Conservation (phyloP, 2,888 invertebrate species). For the Cephus spinipes region DNA sequence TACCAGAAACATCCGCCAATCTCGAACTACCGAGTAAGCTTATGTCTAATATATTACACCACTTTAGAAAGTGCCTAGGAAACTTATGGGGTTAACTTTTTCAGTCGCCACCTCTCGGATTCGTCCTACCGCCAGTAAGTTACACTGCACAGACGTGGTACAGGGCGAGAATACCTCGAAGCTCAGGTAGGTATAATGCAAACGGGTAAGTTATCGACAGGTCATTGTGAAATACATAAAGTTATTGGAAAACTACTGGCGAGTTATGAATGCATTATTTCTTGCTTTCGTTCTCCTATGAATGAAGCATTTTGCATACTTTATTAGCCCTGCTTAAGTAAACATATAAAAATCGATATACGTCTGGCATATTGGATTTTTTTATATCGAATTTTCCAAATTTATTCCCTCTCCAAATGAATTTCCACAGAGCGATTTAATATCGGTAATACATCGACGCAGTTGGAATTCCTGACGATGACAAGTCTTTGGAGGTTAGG, state of each 20-base stretch:
- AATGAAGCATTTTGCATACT: neutral
- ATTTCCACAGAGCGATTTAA: too few relatives aligned
- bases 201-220: neutral
- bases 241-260: neutral
- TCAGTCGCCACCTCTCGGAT: neutral
- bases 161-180: neutral
- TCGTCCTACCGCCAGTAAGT: neutral
- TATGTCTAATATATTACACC: neutral
- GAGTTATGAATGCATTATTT: neutral
- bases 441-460: too few relatives aligned
- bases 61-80: neutral
- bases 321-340: too few relatives aligned
- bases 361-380: too few relatives aligned
- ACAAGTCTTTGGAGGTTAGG: too few relatives aligned
- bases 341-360: too few relatives aligned
- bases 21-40: neutral
- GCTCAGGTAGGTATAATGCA: neutral
- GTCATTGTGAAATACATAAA: neutral
- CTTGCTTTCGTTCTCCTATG: neutral
- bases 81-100: neutral
- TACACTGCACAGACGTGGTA: too few relatives aligned
- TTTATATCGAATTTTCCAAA: too few relatives aligned
- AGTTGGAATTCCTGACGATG: too few relatives aligned
- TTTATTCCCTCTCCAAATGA: too few relatives aligned
- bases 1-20: neutral